phyloP scores from a whole-genome alignment of 2,888 invertebrate species.

The Drosophila anomelani region DNA sequence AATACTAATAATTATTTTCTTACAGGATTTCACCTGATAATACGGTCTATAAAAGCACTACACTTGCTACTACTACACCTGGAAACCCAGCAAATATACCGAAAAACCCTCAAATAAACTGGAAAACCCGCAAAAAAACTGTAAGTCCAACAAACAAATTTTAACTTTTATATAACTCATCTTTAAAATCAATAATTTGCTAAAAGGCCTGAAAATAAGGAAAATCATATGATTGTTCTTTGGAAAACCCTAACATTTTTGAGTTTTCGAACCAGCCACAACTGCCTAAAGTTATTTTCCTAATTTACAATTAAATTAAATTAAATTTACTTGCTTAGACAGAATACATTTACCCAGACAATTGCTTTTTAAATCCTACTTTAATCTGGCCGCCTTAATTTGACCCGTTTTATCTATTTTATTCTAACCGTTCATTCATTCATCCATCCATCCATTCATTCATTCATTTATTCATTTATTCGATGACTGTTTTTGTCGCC shows the following conservation, averaged over 20 bases:
- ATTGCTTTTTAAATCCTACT: slow-evolving; percentile 8
- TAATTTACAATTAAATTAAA: not conserved
- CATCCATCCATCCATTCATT: slow-evolving; percentile 8
- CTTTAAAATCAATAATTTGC: not conserved
- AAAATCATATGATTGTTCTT: too few relatives aligned
- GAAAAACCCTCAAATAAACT: too few relatives aligned
- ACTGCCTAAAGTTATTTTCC: too few relatives aligned
- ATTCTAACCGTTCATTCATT: not conserved
- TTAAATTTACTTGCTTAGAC: not conserved
- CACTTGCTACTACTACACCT: too few relatives aligned
- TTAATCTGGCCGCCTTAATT: slow-evolving; percentile 8
- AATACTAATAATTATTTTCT: not conserved
- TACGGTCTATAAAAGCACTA: too few relatives aligned
- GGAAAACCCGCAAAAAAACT: too few relatives aligned
- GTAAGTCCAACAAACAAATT: too few relatives aligned
- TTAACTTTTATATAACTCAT: not conserved
- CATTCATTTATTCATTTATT: slow-evolving; percentile 26
- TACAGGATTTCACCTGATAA: too few relatives aligned
- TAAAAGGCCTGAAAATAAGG: too few relatives aligned
- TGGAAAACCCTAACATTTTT: too few relatives aligned
- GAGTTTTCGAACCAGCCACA: not conserved
- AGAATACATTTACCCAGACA: not conserved
- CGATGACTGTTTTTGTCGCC: slow-evolving; percentile 28
- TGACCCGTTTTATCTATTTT: not conserved
- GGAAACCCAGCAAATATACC: too few relatives aligned